Evolutionary conservation across 2,797 vertebrate genomes (phyloP), one percentile per base, ranked within the genome.

Genomic region (Spondyliosoma cantharus): DNA sequence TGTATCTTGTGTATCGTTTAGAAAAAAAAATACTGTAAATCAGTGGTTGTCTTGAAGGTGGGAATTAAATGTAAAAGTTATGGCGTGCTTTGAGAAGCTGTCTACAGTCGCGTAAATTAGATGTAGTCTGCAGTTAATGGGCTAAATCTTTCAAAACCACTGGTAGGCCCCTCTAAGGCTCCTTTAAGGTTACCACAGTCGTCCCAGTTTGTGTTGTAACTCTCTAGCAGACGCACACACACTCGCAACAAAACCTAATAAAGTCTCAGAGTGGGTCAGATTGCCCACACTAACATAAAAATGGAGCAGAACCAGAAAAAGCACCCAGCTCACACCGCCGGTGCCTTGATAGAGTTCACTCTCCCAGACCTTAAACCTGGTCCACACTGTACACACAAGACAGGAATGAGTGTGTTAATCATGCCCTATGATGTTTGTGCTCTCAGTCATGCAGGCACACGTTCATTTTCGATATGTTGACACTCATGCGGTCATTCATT

Each of bases 341-440:
- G 67, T 68, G 79, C 80, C 71, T 27, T 37, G 80, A 59, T 24
- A 56, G 68, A 76, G 79, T 82, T 89, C 83, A 77, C 68, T 56
- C 89, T 81, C 84, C 82, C 60, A 52, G 59, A 74, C 60, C 56
- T 49, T 29, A 73, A 84, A 85, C 67, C 81, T 63, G 71, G 56
- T 82, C 81, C 7, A 14, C 50, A 76, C 74, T 83, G 79, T 85
- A 16, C 82, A 74, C 43, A 80, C 60, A 66, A 80, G 71, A 50
- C 16, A 45, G 27, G 82, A 86, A 13, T 29, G 42, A 81, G 76
- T 72, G 68, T 85, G 67, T 81, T 85, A 80, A 81, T 80, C 71
- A 72, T 66, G 66, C 43, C 64, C 48, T 71, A 15, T 65, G 77
- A 86, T 80, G 85, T 45, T 1, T 46, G 45, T 7, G 19, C 61